Conservation (phyloP, 2,888 invertebrate species). For the Cataglyphis rosenhaueri region DNA sequence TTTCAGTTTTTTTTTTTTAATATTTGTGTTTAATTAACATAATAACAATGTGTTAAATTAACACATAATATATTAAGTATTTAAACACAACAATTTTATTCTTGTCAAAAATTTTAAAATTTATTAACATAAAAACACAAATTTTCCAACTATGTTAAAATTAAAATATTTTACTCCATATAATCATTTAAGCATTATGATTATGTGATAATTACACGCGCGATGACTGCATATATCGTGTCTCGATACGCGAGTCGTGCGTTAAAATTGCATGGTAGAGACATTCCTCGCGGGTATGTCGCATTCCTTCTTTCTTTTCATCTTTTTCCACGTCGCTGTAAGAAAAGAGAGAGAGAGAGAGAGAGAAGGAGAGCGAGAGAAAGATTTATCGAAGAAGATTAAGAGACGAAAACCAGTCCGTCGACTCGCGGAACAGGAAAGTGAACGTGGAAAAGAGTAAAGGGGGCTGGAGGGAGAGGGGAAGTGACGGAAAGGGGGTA, state of each 20-base stretch:
- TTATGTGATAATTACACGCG: neutral
- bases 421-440: conserved; percentile 57
- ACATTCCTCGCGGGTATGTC: conserved; percentile 49
- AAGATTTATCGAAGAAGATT: conserved; percentile 75
- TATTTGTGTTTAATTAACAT: too few species aligned
- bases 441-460: conserved; percentile 56
- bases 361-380: conserved; percentile 39
- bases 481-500: neutral
- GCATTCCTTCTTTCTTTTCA: conserved; percentile 50
- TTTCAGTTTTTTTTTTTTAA: too few species aligned
- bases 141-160: neutral
- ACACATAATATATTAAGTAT: too few species aligned
- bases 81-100: too few species aligned
- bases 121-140: too few species aligned
- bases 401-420: conserved; percentile 76
- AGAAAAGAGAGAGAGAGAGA: conserved; percentile 1
- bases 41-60: too few species aligned
- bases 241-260: conserved; percentile 41
- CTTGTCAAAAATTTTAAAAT: too few species aligned
- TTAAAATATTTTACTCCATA: neutral
- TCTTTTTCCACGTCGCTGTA: conserved; percentile 48
- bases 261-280: conserved; percentile 44
- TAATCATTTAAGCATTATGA: neutral
- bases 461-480: neutral
- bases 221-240: conserved; percentile 9